A percentile compares a stretch with the other conserved stretches of the same genome.
Conservation (phyloP, 2,888 invertebrate species). For the Eristalinus aeneus region DNA sequence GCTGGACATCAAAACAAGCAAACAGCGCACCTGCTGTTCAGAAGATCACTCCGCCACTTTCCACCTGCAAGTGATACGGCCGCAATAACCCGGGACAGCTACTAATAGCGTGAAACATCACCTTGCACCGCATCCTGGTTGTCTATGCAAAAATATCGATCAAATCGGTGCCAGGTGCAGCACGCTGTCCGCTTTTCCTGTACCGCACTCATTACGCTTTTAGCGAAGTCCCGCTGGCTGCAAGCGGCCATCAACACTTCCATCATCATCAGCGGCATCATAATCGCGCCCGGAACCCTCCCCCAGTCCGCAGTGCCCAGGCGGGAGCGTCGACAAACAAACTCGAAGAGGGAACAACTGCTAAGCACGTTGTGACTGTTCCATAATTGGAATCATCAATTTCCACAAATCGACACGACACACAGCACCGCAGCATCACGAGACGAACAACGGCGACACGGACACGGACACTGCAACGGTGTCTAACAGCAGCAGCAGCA, state of each 20-base stretch:
- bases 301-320: not conserved
- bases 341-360: constrained; percentile 42
- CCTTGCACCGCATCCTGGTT: constrained; percentile 48
- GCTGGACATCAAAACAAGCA: constrained; percentile 46
- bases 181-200: not conserved
- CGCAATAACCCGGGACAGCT: constrained; percentile 48
- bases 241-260: constrained; percentile 64
- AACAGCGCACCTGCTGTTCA: constrained; percentile 55
- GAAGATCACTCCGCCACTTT: constrained; percentile 26
- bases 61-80: constrained; percentile 23
- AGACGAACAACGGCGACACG: constrained; percentile 7
- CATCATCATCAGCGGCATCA: constrained; percentile 51
- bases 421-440: constrained; percentile 27
- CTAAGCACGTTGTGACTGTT: constrained; percentile 74
- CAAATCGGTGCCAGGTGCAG: constrained; percentile 57
- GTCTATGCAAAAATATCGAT: constrained; percentile 67
- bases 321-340: constrained; percentile 18
- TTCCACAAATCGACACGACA: constrained; percentile 73
- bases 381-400: constrained; percentile 80
- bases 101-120: constrained; percentile 59
- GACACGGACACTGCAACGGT: not conserved
- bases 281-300: not conserved
- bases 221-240: constrained; percentile 63
- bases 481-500: not conserved
- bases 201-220: constrained; percentile 35